Evolutionary conservation across 1,140 invertebrate genomes (phyloP), one percentile per base, ranked within the genome.

Genomic region (Globodera rostochiensis): DNA sequence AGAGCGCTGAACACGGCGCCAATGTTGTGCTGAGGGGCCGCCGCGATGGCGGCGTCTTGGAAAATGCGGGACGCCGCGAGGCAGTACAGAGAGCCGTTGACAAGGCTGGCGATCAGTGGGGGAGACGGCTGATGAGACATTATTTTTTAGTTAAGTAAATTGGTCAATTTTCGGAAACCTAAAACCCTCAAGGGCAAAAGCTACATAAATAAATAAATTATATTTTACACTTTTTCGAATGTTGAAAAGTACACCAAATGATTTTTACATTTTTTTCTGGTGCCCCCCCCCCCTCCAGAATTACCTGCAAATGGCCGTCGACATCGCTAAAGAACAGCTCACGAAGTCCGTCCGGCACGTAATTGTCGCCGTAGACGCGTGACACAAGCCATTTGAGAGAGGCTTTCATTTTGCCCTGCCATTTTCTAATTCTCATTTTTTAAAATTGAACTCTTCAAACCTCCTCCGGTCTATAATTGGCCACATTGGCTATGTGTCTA

Each of bases 311-410:
- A 93, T 97, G 95, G 89, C 94, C 93, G 91, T 97, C 57, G 19
- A 19, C 19, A 15, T 64, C 57, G 0, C 19, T 19, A 64, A 64
- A 97, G 91, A 97, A 97, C 75, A 96, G 96, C 90, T 98, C 95
- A 87, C 93, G 93, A 50, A 98, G 92, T 90, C 97, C 95, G 88
- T 96, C 94, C 85, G 96, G 96, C 88, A 97, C 94, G 90, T 94
- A 94, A 92, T 73, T 79, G 50, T 96, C 95, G 91, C 96, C 96
- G 92, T 96, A 98, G 80, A 96, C 95, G 92, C 98, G 98, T 85
- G 95, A 95, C 76, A 98, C 92, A 84, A 98, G 93, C 96, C 96
- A 98, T 93, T 96, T 95, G 87, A 98, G 93, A 87, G 96, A 97
- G 87, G 96, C 95, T 91, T 95, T 93, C 91, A 98, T 94, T 92